These are phyloP conservation scores for Leptatherina wallacei DNA, from an alignment of 2,797 vertebrate genomes.

Conservation along the genomic window DNA sequence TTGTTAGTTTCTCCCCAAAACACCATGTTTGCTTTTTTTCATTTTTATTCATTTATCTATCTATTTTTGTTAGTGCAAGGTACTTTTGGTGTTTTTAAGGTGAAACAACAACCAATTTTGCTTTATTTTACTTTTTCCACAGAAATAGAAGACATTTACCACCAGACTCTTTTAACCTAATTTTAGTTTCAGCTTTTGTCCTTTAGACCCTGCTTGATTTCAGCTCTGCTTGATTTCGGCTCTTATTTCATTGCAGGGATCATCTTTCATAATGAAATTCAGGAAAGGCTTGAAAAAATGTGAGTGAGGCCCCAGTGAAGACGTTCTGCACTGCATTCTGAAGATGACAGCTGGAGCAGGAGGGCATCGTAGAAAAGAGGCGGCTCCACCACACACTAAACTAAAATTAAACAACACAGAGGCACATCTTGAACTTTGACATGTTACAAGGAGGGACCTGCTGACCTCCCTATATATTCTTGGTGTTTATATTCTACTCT, in stretches of 20 bases:
- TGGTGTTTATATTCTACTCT: constrained; percentile 45
- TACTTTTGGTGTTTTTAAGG: constrained; percentile 19
- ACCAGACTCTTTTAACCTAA: constrained; percentile 21
- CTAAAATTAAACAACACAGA: constrained; percentile 64
- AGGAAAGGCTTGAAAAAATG: constrained; percentile 55
- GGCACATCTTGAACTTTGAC: constrained; percentile 70
- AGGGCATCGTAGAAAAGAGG: constrained; percentile 43
- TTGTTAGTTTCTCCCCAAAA: constrained; percentile 21
- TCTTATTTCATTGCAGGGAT: constrained; percentile 71
- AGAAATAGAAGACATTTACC: constrained; percentile 32
- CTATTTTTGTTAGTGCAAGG: constrained; percentile 26
- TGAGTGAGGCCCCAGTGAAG: constrained; percentile 55
- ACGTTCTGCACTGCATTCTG: constrained; percentile 26
- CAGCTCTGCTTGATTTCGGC: constrained; percentile 33
- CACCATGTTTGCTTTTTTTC: constrained; percentile 17
- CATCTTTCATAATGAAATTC: constrained; percentile 70
- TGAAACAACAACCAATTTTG: constrained; percentile 21
- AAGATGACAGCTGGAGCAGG: constrained; percentile 48
- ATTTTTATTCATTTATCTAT: background rate
- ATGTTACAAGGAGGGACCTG: constrained; percentile 59
- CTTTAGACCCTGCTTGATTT: background rate
- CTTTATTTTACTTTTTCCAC: constrained; percentile 29
- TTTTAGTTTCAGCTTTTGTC: constrained; percentile 27
- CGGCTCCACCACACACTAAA: constrained; percentile 58
- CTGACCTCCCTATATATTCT: constrained; percentile 52